Evolutionary conservation across 2,888 invertebrate genomes (phyloP).

Genomic region (Chloromyia formosa): DNA sequence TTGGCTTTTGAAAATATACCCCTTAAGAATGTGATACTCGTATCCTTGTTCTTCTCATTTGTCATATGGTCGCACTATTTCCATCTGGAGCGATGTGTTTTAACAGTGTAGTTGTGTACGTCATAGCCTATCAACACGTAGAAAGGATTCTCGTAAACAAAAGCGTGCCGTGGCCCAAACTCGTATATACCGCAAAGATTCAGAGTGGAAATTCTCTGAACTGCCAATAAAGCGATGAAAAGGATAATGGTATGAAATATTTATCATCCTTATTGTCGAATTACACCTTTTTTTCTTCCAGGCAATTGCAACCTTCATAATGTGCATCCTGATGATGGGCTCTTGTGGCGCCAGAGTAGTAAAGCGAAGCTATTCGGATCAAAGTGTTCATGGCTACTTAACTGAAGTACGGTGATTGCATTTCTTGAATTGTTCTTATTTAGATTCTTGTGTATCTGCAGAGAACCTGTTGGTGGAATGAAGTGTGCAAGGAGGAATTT

Average conservation of each 20-base stretch:
- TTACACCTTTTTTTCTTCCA: conserved; percentile 40
- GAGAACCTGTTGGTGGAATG: conserved; percentile 95
- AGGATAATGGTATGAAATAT: background rate
- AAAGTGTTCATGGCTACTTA: conserved; percentile 81
- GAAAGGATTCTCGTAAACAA: conserved; percentile 34
- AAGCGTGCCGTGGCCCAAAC: background rate
- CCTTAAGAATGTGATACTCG: too few species aligned
- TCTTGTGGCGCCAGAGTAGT: conserved; percentile 60
- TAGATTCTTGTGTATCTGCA: conserved; percentile 58
- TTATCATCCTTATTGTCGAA: too few species aligned
- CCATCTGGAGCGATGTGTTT: background rate
- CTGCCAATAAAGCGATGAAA: conserved; percentile 19
- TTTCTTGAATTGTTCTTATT: conserved; percentile 36
- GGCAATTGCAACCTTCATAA: conserved; percentile 52
- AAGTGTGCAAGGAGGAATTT: conserved; percentile 92
- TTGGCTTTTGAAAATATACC: too few species aligned
- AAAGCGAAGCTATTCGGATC: conserved; percentile 81
- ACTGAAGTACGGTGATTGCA: conserved; percentile 73
- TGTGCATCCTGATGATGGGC: conserved; percentile 51
- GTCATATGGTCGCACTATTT: background rate
- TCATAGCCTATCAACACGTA: conserved; percentile 30
- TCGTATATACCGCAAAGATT: background rate
- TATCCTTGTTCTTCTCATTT: background rate
- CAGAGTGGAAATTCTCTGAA: background rate
- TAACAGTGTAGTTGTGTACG: conserved; percentile 20